Evolutionary conservation across 2,113 vertebrate genomes (phyloP).

Genomic region (Indicator maculatus): DNA sequence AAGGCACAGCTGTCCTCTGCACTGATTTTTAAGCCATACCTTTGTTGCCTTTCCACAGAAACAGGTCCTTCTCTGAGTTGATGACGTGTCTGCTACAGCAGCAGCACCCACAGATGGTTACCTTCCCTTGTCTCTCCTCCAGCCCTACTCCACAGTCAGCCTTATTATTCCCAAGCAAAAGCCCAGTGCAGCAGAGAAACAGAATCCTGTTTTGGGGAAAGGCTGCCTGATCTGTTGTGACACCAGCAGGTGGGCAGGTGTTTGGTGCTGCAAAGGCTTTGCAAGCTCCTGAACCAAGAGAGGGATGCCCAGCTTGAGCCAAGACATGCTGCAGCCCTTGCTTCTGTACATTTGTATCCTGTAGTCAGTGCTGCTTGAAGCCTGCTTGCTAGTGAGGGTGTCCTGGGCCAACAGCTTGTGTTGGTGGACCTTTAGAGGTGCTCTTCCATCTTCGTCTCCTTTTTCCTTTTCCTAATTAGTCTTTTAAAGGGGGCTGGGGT

Average conservation of each 20-base stretch:
- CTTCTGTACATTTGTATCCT: not conserved
- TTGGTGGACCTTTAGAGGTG: not conserved
- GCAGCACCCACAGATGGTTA: not conserved
- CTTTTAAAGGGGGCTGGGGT: not conserved
- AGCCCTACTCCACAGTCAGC: not conserved
- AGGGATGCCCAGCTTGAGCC: not conserved
- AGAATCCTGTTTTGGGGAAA: not conserved
- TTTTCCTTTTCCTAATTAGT: not conserved
- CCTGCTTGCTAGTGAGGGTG: fast-evolving
- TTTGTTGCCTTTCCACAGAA: not conserved
- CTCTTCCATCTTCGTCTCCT: not conserved
- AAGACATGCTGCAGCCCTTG: not conserved
- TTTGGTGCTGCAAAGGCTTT: not conserved
- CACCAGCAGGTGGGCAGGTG: not conserved
- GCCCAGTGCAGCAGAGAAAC: not conserved
- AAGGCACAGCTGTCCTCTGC: not conserved
- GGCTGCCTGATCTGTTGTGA: fast-evolving
- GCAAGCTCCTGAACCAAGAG: not conserved
- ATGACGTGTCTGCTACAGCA: not conserved
- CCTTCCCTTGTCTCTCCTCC: not conserved
- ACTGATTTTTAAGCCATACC: not conserved
- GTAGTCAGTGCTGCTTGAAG: fast-evolving
- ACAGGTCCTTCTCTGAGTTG: not conserved
- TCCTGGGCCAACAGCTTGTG: not conserved
- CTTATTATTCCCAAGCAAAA: not conserved